A percentile compares a stretch with the other conserved stretches of the same genome.
Evolutionary conservation across 2,113 vertebrate genomes (phyloP).

Genomic region (Grus americana): DNA sequence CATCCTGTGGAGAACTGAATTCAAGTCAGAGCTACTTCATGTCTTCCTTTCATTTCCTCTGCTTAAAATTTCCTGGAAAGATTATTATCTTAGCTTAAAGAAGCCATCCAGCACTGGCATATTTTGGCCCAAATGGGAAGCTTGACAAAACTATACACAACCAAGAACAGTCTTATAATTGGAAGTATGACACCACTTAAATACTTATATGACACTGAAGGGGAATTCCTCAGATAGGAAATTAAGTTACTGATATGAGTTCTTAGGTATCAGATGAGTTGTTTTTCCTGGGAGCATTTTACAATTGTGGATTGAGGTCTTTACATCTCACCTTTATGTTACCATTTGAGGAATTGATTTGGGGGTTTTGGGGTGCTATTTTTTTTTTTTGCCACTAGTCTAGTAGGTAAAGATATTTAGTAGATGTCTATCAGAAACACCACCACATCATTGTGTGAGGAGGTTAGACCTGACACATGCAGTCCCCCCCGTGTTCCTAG

Average conservation of each 20-base stretch:
- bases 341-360: neutral
- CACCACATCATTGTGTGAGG: neutral
- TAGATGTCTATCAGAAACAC: neutral
- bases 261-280: neutral
- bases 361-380: neutral
- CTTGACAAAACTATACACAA: neutral
- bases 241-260: neutral
- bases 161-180: neutral
- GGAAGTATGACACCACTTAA: neutral
- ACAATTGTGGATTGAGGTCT: neutral
- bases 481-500: rapidly evolving
- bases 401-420: neutral
- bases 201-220: neutral
- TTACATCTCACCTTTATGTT: neutral
- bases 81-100: neutral
- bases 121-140: neutral
- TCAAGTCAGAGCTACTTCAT: neutral
- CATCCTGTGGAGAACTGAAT: neutral
- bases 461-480: neutral
- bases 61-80: neutral
- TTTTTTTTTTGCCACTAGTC: neutral
- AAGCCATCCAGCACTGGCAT: neutral
- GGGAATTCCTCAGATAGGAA: neutral
- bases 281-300: neutral
- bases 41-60: neutral